Percentiles rank a stretch among this genome's conserved stretches.
phyloP scores from a whole-genome alignment of 1,140 invertebrate species.

The Pseudomyrmex sp. region DNA sequence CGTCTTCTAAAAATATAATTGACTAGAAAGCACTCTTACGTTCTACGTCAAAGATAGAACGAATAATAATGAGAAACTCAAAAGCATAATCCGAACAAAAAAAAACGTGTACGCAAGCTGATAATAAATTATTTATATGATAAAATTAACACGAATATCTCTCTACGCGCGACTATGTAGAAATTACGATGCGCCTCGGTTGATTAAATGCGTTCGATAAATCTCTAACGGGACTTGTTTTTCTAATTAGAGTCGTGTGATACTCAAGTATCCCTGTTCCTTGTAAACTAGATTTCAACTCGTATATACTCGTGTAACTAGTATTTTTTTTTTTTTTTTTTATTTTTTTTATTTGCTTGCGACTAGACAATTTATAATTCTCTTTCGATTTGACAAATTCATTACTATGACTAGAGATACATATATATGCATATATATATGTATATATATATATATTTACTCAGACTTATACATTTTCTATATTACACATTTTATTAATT shows the following conservation, averaged over 20 bases:
- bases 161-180: neutral
- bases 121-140: too few relatives aligned
- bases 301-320: too few relatives aligned
- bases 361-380: too few relatives aligned
- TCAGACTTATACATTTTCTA: too few relatives aligned
- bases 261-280: neutral
- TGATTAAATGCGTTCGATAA: neutral
- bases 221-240: neutral
- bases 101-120: neutral
- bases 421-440: too few relatives aligned
- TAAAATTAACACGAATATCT: conserved; percentile 8
- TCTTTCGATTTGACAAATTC: too few relatives aligned
- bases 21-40: conserved; percentile 82
- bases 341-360: too few relatives aligned
- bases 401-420: too few relatives aligned
- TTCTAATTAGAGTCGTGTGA: conserved; percentile 5
- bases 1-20: neutral
- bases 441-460: too few relatives aligned
- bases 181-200: conserved; percentile 13
- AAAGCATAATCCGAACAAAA: conserved; percentile 70
- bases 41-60: conserved; percentile 73
- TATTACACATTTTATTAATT: too few relatives aligned
- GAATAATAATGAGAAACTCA: conserved; percentile 76
- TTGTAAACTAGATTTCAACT: neutral
- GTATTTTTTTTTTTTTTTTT: too few relatives aligned